phyloP scores from a whole-genome alignment of 2,113 vertebrate species.

The Dicaeum eximium region DNA sequence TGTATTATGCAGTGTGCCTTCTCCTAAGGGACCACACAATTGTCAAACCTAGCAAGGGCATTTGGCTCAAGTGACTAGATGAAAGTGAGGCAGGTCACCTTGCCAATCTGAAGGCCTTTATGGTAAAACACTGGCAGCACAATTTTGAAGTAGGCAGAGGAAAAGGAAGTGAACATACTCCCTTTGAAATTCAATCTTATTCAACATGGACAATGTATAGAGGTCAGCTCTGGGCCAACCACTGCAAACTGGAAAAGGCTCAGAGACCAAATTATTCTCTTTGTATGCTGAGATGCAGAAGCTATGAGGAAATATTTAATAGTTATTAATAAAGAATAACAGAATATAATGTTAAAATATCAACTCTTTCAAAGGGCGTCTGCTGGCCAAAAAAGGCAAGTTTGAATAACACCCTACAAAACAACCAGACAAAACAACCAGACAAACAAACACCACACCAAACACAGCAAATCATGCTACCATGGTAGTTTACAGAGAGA shows the following conservation, averaged over 20 bases:
- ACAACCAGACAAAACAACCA: neutral
- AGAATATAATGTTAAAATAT: neutral
- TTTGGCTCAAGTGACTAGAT: neutral
- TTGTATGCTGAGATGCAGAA: neutral
- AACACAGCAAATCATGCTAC: neutral
- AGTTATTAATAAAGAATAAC: neutral
- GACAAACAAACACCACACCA: neutral
- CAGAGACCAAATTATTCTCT: neutral
- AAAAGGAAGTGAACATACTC: neutral
- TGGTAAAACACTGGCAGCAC: neutral
- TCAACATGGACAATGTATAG: neutral
- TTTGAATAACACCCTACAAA: neutral
- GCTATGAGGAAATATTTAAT: neutral
- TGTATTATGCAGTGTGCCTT: neutral
- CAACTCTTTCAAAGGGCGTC: neutral
- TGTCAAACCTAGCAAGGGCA: neutral
- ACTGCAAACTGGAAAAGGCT: neutral
- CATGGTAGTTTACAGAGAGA: neutral
- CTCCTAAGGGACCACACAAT: neutral
- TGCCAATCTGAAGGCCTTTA: neutral
- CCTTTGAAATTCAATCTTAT: neutral
- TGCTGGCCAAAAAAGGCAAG: neutral
- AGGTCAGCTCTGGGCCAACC: neutral
- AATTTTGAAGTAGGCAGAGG: neutral
- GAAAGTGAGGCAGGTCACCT: neutral